Evolutionary conservation across 2,113 vertebrate species (phyloP), one percentile per base, ranked within the genome.

Genomic region (Brachyhypopomus occidentalis): DNA sequence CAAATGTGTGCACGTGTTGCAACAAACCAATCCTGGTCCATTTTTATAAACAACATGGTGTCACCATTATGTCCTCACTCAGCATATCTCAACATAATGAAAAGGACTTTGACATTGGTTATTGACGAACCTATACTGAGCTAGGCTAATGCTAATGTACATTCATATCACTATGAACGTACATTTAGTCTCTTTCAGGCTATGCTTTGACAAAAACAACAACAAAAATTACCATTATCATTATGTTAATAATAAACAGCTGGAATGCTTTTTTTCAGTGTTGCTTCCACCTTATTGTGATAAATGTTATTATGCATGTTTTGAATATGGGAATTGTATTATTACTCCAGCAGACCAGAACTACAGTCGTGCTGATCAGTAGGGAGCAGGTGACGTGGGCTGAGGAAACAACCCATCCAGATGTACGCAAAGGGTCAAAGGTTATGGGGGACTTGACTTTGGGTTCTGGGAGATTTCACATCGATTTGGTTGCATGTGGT

Each of bases 401-500:
- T 36, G 2, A 27, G 19, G 1, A 17, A 12, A 67, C 30, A 20
- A 67, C 0, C 25, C 16, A 34, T 66, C 27, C 63, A 66, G 25
- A 66, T 66, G 25, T 34, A 38, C 17, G 36, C 27, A 64, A 67
- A 67, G 19, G 20, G 27, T 9, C 19, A 38, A 38, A 2, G 17
- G 27, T 11, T 30, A 1, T 16, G 12, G 30, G 30, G 12, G 23
- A 27, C 30, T 3, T 41, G n/a, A 19, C 36, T 52, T 1, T 36
- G 63, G 22, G 27, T 67, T 67, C 4, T 70, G 64, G 23, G 52
- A 1, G 56, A 67, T 69, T 70, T 55, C 25, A n/a, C 20, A 20
- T 27, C 23, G n/a, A 36, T 78, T 67, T 67, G 5, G 20, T 67
- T 78, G 19, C 58, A 63, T 23, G 56, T 48, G 60, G n/a, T 17